Conservation (phyloP, 37 sponge, comb jelly and placozoan species). For the Aphrocallistes beatrix region DNA sequence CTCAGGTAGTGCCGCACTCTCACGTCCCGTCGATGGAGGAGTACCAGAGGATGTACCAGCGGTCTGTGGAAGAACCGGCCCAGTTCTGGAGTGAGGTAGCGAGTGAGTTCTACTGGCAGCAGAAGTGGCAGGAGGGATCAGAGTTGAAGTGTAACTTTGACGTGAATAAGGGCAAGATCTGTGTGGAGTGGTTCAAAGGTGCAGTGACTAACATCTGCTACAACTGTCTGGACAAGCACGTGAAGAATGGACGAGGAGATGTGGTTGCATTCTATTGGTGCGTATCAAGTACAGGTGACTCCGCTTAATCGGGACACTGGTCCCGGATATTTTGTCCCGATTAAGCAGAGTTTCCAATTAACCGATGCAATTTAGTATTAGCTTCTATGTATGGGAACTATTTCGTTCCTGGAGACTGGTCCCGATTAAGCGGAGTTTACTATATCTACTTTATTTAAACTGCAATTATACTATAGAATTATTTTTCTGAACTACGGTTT, state of each 20-base stretch:
- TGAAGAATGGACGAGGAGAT: constrained; percentile 24
- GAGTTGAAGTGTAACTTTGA: constrained; percentile 22
- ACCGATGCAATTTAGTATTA: too few species aligned
- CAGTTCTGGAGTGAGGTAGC: constrained; percentile 30
- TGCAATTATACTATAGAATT: too few species aligned
- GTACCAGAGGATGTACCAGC: constrained; percentile 22
- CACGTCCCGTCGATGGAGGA: constrained; percentile 34
- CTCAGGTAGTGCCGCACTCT: background rate
- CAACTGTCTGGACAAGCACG: constrained; percentile 25
- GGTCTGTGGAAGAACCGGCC: constrained; percentile 22
- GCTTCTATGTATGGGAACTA: too few species aligned
- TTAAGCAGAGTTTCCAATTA: too few species aligned
- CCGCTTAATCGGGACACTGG: too few species aligned
- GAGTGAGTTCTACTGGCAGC: constrained; percentile 34
- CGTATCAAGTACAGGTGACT: too few species aligned
- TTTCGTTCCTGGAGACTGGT: too few species aligned
- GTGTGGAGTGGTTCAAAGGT: constrained; percentile 27
- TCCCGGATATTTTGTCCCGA: too few species aligned
- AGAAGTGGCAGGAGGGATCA: background rate
- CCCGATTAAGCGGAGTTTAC: too few species aligned
- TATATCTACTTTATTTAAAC: too few species aligned
- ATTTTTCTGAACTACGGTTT: too few species aligned
- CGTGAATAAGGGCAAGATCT: constrained; percentile 14
- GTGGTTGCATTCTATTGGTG: constrained; percentile 35
- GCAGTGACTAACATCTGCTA: constrained; percentile 28